Percentiles rank a stretch among this genome's conserved stretches.
These are phyloP conservation scores for Galleria mellonella DNA, from an alignment of 1,140 invertebrate genomes.

Conservation along the genomic window DNA sequence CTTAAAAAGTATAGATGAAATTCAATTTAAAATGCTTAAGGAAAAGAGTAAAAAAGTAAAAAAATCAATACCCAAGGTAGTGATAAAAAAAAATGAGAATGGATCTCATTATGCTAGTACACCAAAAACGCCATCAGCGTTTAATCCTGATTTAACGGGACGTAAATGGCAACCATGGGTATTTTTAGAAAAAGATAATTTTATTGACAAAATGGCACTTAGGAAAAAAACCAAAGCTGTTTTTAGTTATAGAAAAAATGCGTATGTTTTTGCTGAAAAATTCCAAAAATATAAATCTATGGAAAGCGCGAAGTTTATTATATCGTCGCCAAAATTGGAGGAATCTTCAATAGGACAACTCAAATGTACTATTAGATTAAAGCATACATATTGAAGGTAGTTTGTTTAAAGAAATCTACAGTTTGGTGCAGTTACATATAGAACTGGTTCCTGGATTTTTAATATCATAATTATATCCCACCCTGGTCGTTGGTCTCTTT, in stretches of 20 bases:
- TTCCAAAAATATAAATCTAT: constrained; percentile 59
- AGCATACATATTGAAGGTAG: constrained; percentile 35
- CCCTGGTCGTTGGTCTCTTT: constrained; percentile 39
- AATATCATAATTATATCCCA: constrained; percentile 28
- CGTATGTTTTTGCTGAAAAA: constrained; percentile 54
- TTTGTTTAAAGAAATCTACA: constrained; percentile 8
- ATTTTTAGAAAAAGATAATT: constrained; percentile 59
- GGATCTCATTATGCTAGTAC: constrained; percentile 68
- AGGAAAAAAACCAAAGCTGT: constrained; percentile 53
- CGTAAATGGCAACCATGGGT: constrained; percentile 73
- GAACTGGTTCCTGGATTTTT: no score
- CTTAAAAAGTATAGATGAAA: constrained; percentile 68
- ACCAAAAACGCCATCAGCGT: constrained; percentile 22
- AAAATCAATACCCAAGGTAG: constrained; percentile 61
- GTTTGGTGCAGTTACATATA: no score
- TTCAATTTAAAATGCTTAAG: constrained; percentile 60
- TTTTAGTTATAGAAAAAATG: constrained; percentile 52
- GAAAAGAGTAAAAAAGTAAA: constrained; percentile 56
- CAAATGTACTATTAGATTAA: constrained; percentile 60
- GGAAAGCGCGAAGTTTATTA: constrained; percentile 54
- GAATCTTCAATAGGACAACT: constrained; percentile 38
- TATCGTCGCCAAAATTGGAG: constrained; percentile 43
- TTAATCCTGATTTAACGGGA: constrained; percentile 58
- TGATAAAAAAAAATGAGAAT: constrained; percentile 67
- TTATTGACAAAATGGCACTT: constrained; percentile 65